Conservation (phyloP, 2,113 vertebrate species). For the Eolophus roseicapilla region DNA sequence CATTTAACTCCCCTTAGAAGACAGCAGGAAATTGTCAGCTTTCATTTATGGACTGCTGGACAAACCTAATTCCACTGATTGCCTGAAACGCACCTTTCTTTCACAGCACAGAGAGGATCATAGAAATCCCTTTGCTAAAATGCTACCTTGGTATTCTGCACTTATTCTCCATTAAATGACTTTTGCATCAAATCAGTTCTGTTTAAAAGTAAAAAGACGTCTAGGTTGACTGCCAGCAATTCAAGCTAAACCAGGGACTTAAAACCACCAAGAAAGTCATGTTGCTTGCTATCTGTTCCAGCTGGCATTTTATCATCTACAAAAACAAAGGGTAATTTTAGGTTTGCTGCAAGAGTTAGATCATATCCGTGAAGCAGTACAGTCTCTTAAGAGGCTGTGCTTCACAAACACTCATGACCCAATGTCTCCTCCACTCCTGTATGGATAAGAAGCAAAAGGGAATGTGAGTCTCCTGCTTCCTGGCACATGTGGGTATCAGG, state of each 20-base stretch:
- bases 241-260: background rate
- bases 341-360: background rate
- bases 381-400: background rate
- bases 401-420: background rate
- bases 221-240: background rate
- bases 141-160: background rate
- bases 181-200: background rate
- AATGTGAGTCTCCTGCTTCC: background rate
- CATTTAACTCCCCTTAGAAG: background rate
- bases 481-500: background rate
- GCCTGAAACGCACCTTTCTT: background rate
- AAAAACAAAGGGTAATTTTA: background rate
- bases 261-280: background rate
- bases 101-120: background rate
- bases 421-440: background rate
- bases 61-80: background rate
- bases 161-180: background rate
- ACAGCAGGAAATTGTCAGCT: background rate
- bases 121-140: background rate
- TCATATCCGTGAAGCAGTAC: background rate
- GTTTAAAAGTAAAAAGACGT: background rate
- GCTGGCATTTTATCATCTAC: background rate
- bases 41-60: background rate
- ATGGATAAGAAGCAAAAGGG: background rate
- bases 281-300: constrained; percentile 22